Percentiles rank a stretch among this genome's conserved stretches.
Evolutionary conservation across 2,113 vertebrate species (phyloP).

Genomic region (Euleptes europaea): DNA sequence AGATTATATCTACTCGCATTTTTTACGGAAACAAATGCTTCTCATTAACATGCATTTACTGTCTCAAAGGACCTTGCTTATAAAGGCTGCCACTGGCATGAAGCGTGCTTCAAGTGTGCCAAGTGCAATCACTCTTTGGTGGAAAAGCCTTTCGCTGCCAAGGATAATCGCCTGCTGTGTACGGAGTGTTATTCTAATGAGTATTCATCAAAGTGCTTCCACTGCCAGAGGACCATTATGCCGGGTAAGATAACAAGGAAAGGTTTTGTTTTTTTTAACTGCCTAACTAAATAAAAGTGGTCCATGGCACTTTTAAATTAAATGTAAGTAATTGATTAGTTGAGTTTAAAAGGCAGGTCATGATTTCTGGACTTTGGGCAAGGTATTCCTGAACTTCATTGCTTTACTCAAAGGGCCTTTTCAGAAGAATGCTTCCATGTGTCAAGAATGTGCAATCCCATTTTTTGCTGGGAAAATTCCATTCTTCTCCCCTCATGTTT

Average conservation of each 20-base stretch:
- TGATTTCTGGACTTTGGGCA: constrained; percentile 7
- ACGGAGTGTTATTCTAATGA: constrained; percentile 80
- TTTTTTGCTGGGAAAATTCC: too few species aligned
- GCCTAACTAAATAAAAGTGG: not conserved
- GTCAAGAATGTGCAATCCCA: not conserved
- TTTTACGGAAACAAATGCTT: constrained; percentile 1
- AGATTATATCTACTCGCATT: not conserved
- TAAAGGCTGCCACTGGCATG: constrained; percentile 82
- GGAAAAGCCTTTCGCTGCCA: constrained; percentile 82
- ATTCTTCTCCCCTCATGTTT: too few species aligned
- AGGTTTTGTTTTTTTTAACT: not conserved
- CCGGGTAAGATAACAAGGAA: constrained; percentile 72
- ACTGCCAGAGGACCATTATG: constrained; percentile 82
- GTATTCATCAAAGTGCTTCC: constrained; percentile 81
- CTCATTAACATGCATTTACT: constrained; percentile 52
- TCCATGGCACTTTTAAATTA: not conserved
- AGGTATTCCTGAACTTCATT: not conserved
- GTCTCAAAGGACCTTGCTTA: constrained; percentile 79
- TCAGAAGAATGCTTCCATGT: not conserved
- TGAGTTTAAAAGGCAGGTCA: not conserved
- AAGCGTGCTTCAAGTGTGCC: constrained; percentile 78
- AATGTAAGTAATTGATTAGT: not conserved
- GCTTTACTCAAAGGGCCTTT: not conserved
- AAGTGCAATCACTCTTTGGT: constrained; percentile 75
- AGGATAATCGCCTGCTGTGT: constrained; percentile 79